Conservation (phyloP, 2,113 vertebrate species). For the Notothenia coriiceps region DNA sequence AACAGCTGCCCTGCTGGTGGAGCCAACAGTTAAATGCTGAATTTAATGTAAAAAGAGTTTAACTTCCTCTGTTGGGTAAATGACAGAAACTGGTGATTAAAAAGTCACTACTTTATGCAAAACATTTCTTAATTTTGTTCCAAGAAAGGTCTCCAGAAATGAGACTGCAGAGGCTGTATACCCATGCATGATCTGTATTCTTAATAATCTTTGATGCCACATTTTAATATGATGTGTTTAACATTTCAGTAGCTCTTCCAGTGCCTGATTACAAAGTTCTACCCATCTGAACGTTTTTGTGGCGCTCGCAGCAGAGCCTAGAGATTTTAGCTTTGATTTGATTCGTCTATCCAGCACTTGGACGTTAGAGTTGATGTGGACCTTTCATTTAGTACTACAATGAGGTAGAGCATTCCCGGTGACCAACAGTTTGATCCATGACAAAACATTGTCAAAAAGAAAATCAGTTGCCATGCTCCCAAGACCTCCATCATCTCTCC, state of each 20-base stretch:
- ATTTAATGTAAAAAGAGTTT: constrained; percentile 20
- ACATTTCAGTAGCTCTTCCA: constrained; percentile 45
- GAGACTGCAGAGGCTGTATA: constrained; percentile 4
- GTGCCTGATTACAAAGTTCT: constrained; percentile 31
- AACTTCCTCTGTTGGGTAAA: constrained; percentile 8
- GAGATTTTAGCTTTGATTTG: constrained; percentile 11
- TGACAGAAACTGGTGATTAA: not conserved
- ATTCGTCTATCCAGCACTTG: not conserved
- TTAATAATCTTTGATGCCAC: constrained; percentile 36
- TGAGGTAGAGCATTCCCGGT: not conserved
- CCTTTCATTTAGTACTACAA: not conserved
- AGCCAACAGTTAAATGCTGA: constrained; percentile 40
- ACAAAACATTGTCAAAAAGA: not conserved
- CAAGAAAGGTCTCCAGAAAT: constrained; percentile 9
- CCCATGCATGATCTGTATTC: constrained; percentile 34
- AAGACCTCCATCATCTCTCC: not conserved
- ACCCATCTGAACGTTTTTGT: not conserved
- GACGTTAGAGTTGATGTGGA: constrained; percentile 1
- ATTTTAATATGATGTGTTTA: constrained; percentile 48
- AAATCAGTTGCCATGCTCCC: not conserved
- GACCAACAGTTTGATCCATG: not conserved
- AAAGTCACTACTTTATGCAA: not conserved
- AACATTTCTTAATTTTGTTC: not conserved
- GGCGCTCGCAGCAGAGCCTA: not conserved
- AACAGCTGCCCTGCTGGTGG: constrained; percentile 49